Base-by-base conservation (phyloP, 2,113 vertebrate species). In the Addax nasomaculatus region DNA sequence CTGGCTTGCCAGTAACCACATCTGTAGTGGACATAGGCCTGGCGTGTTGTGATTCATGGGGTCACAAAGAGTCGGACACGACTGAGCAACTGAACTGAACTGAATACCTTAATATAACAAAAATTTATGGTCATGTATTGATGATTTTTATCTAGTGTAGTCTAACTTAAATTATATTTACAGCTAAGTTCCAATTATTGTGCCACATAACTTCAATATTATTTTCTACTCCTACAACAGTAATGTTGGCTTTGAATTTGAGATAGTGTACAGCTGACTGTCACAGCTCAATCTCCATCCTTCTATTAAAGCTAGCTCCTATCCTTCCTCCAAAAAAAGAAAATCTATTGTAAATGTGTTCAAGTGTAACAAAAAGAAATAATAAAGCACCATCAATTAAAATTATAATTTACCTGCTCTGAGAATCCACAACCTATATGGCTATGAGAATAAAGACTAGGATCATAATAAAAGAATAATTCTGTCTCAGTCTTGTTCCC, bases 41-140 rank as follows among this genome's bases (percentile, higher is more conserved):
- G 58, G 58, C 0, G 27, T 60, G 27, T 2, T 60, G 58, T 6
- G 12, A 30, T 62, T 30, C 6, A 30, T 62, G 27, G 13, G 13
- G 1, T 62, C 2, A 0, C 29, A 62, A 30, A 62, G 12, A 62
- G 2, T 30, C 2, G 12, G 13, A 15, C 29, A 15, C 0, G 1
- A 62, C 58, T 30, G 12, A 62, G 13, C 6, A 14, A 15, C 29
- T 62, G 58, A 62, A 62, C 58, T 30, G 2, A 30, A 30, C 27
- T 60, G 12, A 60, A 36, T 49, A 33, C 57, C 36, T 51, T 62
- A 92, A 60, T 55, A 47, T 27, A 13, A n/a, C 11, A n/a, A 91
- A 70, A 70, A 84, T 53, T 7, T 11, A 27, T 53, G 17, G 11
- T 10, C 16, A 15, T 5, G 33, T 55, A 62, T 2, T 2, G 36